Evolutionary conservation across 2,113 vertebrate genomes (phyloP).

Genomic region (Cyprinodon variegatus): DNA sequence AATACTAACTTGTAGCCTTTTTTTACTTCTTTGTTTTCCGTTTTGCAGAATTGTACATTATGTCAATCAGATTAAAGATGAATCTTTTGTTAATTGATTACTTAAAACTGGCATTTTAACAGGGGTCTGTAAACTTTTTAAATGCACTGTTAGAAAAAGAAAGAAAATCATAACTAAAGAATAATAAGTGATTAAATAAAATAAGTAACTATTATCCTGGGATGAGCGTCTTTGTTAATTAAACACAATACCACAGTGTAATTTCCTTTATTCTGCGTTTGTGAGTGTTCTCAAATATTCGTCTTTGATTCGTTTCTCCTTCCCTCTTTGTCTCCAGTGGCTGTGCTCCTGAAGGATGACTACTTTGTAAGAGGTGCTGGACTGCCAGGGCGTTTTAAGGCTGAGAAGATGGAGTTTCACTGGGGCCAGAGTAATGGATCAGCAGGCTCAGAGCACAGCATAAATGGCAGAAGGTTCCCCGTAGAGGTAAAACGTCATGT

Average conservation of each 20-base stretch:
- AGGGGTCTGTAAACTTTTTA: neutral
- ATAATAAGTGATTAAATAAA: neutral
- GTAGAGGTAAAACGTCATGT: slow-evolving; percentile 85
- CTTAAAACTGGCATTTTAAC: no score
- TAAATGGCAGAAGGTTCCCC: slow-evolving; percentile 92
- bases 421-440: slow-evolving; percentile 97
- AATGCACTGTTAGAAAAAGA: neutral
- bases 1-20: neutral
- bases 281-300: slow-evolving; percentile 12
- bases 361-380: slow-evolving; percentile 95
- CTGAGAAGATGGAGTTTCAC: slow-evolving; percentile 98
- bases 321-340: slow-evolving; percentile 80
- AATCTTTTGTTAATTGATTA: no score
- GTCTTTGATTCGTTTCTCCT: slow-evolving; percentile 15
- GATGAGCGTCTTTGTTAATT: neutral
- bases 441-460: slow-evolving; percentile 94
- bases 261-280: slow-evolving; percentile 14
- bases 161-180: neutral
- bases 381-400: slow-evolving; percentile 95
- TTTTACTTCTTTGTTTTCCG: no score
- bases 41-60: no score
- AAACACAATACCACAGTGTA: neutral
- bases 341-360: slow-evolving; percentile 94
- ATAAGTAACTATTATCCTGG: neutral
- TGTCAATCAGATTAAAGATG: no score